These are phyloP conservation scores for Phalacrocorax aristotelis DNA, from an alignment of 2,113 vertebrate genomes.

Conservation along the genomic window DNA sequence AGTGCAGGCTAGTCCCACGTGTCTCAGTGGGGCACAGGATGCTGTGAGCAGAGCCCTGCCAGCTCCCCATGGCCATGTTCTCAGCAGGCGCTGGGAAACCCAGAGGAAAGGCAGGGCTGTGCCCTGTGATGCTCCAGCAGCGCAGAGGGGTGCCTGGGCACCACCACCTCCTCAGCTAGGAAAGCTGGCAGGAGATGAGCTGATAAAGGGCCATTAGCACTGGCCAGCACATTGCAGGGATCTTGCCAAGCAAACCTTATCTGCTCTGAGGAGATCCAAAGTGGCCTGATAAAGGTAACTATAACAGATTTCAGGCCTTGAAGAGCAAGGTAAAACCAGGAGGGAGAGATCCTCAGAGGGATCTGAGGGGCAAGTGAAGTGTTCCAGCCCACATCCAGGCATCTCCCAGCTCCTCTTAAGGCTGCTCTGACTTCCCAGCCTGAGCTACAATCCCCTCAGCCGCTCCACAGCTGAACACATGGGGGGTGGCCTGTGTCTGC, in stretches of 20 bases:
- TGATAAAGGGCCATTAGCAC: not conserved
- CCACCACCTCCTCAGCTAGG: not conserved
- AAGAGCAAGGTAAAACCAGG: not conserved
- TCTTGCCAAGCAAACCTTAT: not conserved
- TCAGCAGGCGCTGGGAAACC: not conserved
- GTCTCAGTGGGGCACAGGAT: not conserved
- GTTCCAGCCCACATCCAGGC: not conserved
- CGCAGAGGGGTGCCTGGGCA: not conserved
- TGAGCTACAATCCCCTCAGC: not conserved
- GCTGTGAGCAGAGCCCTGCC: not conserved
- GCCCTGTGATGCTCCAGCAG: fast-evolving
- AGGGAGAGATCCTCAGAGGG: not conserved
- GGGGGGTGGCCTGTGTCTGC: not conserved
- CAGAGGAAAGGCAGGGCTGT: not conserved
- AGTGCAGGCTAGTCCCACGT: not conserved
- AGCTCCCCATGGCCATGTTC: fast-evolving
- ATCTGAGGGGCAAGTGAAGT: not conserved
- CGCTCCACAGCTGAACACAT: fast-evolving
- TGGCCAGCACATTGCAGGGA: fast-evolving
- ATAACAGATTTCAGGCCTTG: not conserved
- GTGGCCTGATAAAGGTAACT: not conserved
- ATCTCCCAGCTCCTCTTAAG: not conserved
- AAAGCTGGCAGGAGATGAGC: not conserved
- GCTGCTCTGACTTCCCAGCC: not conserved
- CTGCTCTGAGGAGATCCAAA: not conserved